phyloP scores from a whole-genome alignment of 2,888 invertebrate species.

The Pseudolycoriella hygida region DNA sequence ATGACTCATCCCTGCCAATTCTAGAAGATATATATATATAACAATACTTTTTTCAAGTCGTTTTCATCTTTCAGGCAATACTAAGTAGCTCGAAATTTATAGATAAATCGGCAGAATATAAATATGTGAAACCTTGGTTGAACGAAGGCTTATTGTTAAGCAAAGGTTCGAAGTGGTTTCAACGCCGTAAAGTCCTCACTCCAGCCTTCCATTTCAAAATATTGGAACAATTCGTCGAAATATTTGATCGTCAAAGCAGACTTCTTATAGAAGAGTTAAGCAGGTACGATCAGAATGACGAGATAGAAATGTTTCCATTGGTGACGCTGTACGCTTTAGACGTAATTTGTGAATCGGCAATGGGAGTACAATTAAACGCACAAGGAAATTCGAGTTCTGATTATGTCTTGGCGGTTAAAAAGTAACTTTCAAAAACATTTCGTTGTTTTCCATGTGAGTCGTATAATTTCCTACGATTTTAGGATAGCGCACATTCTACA shows the following conservation, averaged over 20 bases:
- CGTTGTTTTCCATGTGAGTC: neutral
- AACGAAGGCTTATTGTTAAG: conserved; percentile 38
- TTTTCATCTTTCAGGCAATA: conserved; percentile 18
- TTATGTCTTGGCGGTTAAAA: conserved; percentile 56
- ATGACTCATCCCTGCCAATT: too few species aligned
- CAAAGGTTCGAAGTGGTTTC: conserved; percentile 7
- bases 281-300: conserved; percentile 19
- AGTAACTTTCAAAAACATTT: conserved; percentile 25
- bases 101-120: conserved; percentile 36
- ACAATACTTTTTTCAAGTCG: too few species aligned
- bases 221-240: conserved; percentile 49
- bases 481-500: conserved; percentile 24
- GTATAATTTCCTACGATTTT: neutral
- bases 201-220: conserved; percentile 70
- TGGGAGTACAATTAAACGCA: conserved; percentile 55
- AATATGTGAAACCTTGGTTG: conserved; percentile 32
- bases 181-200: conserved; percentile 40
- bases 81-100: conserved; percentile 19
- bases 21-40: too few species aligned
- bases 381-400: conserved; percentile 47
- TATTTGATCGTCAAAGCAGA: conserved; percentile 44
- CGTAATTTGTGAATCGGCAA: conserved; percentile 32
- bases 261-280: conserved; percentile 36
- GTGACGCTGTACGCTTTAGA: conserved; percentile 41
- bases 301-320: conserved; percentile 41